Conservation (phyloP, 2,797 vertebrate genomes). For the Amazonetta brasiliensis region DNA sequence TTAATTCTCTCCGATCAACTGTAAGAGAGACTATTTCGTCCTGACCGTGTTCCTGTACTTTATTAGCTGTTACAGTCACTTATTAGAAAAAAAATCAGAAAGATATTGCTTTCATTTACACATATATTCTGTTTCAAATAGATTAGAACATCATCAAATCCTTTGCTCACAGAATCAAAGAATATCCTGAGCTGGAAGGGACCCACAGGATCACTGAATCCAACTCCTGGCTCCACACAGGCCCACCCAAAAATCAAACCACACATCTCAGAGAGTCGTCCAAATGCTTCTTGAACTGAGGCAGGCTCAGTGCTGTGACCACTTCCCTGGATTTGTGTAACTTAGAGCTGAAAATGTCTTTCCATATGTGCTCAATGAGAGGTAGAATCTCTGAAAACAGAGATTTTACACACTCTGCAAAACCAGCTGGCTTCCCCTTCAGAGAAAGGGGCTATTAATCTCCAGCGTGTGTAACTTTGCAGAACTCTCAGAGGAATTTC, state of each 20-base stretch:
- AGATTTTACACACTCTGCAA: not conserved
- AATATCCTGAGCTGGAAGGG: too few species aligned
- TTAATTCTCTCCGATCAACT: not conserved
- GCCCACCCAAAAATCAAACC: too few species aligned
- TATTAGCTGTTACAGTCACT: not conserved
- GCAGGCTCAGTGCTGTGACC: too few species aligned
- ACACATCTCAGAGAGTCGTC: too few species aligned
- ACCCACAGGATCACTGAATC: too few species aligned
- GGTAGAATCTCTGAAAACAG: not conserved
- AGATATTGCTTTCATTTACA: not conserved
- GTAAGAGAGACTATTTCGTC: not conserved
- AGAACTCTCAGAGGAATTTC: not conserved
- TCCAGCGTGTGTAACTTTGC: not conserved
- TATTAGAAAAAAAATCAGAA: not conserved
- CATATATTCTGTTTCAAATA: not conserved
- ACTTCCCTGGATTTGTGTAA: too few species aligned
- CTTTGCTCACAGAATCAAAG: not conserved
- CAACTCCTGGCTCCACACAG: too few species aligned
- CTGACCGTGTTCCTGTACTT: not conserved
- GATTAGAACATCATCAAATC: rapidly evolving
- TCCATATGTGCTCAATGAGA: not conserved
- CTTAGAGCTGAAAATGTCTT: not conserved
- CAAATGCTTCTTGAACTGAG: too few species aligned
- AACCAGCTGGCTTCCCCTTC: not conserved
- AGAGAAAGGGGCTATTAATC: not conserved